Evolutionary conservation across 1,140 invertebrate species (phyloP), one percentile per base, ranked within the genome.

Genomic region (Ceratosolen solmsi): DNA sequence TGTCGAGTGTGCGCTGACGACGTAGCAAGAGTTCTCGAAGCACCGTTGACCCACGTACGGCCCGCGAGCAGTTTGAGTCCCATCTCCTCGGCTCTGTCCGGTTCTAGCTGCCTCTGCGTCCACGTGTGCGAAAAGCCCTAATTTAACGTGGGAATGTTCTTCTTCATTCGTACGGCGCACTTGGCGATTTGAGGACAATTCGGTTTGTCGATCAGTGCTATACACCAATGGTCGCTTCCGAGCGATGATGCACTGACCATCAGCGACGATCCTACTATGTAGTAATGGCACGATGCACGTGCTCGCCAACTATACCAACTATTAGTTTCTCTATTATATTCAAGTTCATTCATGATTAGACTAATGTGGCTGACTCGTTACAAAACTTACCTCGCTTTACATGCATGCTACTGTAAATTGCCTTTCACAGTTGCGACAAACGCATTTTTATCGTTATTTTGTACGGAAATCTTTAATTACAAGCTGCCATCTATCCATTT

Each of bases 61-160:
- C 5, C 41, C 41, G 41, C 41, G 41, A 5, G 41, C 41, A 5
- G 41, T 13, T 5, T 46, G 41, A 46, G 41, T 5, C 41, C 41
- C 51, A 22, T 22, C 51, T 8, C 20, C 51, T 11, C 9, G 51
- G 51, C 51, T n/a, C n/a, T n/a, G n/a, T n/a, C 51, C 51, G 51
- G 9, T 15, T 15, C 51, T 15, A 22, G 51, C 51, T 20, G 51
- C 51, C 20, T 5, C 51, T 11, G 51, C 9, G 9, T 3, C 0
- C 36, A 13, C 25, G n/a, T 1, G 38, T 49, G 17, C 60, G 33
- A 25, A 51, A 49, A 77, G 7, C 27, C 20, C 63, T 56, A 38
- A 33, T 56, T 70, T 54, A 70, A 38, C 49, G 76, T 79, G 63
- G 38, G 46, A 79, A 70, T 54, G 30, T 5, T 2, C 17, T 70